These are phyloP conservation scores for Hipparchia sbordonii DNA, from an alignment of 2,888 invertebrate species.

Conservation along the genomic window DNA sequence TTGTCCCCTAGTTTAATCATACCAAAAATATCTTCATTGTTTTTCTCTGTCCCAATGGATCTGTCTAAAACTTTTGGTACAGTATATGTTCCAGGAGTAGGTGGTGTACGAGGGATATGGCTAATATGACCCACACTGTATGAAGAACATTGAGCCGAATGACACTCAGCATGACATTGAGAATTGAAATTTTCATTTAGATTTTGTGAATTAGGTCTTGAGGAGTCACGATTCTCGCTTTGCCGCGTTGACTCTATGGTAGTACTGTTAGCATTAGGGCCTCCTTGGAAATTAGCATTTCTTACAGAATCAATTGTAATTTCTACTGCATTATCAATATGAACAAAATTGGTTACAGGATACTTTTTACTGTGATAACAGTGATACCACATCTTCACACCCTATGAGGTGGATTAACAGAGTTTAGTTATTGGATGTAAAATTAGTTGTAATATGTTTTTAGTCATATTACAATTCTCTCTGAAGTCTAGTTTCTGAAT, in stretches of 20 bases:
- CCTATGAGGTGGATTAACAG: constrained; percentile 62
- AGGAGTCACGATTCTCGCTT: constrained; percentile 22
- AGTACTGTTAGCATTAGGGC: constrained; percentile 41
- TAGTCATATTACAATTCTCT: constrained; percentile 57
- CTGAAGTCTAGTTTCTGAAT: constrained; percentile 69
- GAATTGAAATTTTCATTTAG: constrained; percentile 14
- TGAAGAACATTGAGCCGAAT: constrained; percentile 42
- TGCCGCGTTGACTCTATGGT: constrained; percentile 36
- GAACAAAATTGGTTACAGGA: constrained; percentile 68
- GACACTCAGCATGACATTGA: constrained; percentile 32
- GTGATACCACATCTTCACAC: constrained; percentile 69
- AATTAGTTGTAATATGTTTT: constrained; percentile 49
- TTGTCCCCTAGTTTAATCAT: constrained; percentile 72
- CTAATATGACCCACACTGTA: constrained; percentile 65
- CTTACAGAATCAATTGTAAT: constrained; percentile 36
- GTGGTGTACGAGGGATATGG: constrained; percentile 70
- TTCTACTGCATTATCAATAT: constrained; percentile 60
- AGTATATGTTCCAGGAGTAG: constrained; percentile 63
- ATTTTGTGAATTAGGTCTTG: constrained; percentile 25
- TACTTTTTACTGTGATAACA: constrained; percentile 74
- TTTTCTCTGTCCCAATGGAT: constrained; percentile 44
- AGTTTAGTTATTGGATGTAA: constrained; percentile 17
- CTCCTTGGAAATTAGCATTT: constrained; percentile 32
- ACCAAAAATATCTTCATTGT: constrained; percentile 62
- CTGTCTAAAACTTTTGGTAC: constrained; percentile 59